Percentiles rank a stretch among this genome's conserved stretches.
phyloP scores from a whole-genome alignment of 1,140 invertebrate species.

The Periplaneta americana region DNA sequence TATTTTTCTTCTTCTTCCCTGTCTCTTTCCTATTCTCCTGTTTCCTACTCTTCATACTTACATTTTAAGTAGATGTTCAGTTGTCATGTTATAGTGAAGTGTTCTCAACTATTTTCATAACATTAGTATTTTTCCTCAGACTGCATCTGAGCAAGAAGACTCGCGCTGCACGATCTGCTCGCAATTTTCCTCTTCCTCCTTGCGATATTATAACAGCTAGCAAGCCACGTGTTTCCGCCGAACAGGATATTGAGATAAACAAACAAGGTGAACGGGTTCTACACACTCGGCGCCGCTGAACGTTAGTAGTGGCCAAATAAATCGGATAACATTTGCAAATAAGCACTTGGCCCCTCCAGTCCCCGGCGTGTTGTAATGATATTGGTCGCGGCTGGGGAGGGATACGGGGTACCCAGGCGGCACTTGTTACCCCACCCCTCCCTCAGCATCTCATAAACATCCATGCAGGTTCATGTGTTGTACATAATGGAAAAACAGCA shows the following conservation, averaged over 20 bases:
- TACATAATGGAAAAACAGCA: slow-evolving; percentile 1
- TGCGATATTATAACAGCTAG: neutral
- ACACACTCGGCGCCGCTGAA: neutral
- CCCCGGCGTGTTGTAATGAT: neutral
- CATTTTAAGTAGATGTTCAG: too few species aligned
- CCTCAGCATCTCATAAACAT: slow-evolving; percentile 4
- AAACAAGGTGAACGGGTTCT: neutral
- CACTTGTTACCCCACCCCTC: neutral
- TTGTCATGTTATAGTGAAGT: too few species aligned
- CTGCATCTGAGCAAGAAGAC: too few species aligned
- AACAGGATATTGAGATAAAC: neutral
- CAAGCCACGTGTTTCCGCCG: neutral
- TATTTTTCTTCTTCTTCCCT: too few species aligned
- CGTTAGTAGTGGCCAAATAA: neutral
- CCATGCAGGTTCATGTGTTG: neutral
- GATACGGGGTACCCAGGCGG: neutral
- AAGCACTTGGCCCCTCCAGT: neutral
- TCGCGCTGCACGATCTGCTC: neutral
- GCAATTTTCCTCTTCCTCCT: neutral
- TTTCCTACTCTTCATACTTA: too few species aligned
- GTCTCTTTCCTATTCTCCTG: too few species aligned
- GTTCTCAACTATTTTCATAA: too few species aligned
- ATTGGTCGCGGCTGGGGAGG: neutral
- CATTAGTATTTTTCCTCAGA: too few species aligned
- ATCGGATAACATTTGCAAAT: slow-evolving; percentile 7